phyloP scores from a whole-genome alignment of 1,140 invertebrate genomes.

The Bombus picipes region DNA sequence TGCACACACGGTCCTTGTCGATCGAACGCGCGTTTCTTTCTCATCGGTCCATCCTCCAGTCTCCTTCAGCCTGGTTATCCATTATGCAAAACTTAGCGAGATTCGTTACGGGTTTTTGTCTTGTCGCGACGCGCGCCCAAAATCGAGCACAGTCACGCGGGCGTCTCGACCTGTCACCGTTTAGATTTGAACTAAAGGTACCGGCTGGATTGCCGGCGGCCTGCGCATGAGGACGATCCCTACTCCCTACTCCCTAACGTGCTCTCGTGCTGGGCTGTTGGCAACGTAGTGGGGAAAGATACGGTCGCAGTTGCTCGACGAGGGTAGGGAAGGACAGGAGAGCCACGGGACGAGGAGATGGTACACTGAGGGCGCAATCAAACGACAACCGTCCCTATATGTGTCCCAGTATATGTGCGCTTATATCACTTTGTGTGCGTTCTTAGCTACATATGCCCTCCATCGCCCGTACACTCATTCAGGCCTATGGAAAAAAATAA shows the following conservation, averaged over 20 bases:
- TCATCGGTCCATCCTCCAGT: neutral
- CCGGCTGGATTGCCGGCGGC: slow-evolving; percentile 11
- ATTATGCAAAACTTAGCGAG: neutral
- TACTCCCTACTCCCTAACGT: slow-evolving; percentile 8
- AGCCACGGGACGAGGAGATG: slow-evolving; percentile 24
- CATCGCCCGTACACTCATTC: neutral
- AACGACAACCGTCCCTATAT: slow-evolving; percentile 28
- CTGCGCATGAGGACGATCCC: slow-evolving; percentile 3
- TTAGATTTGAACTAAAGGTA: slow-evolving; percentile 47
- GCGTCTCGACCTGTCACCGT: slow-evolving; percentile 33
- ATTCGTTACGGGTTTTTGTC: neutral
- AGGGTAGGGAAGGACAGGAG: slow-evolving; percentile 16
- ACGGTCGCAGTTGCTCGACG: neutral
- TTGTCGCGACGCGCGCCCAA: slow-evolving; percentile 53
- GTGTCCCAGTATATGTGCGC: neutral
- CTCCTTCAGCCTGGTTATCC: slow-evolving; percentile 6
- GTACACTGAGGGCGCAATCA: slow-evolving; percentile 39
- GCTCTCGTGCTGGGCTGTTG: slow-evolving; percentile 19
- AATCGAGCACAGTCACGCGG: slow-evolving; percentile 31
- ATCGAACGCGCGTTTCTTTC: neutral
- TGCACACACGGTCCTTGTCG: neutral
- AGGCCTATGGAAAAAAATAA: neutral
- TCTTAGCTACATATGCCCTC: neutral
- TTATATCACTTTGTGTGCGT: neutral
- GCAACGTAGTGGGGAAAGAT: slow-evolving; percentile 41